phyloP scores from a whole-genome alignment of 2,113 vertebrate genomes.

The Promerops cafer region DNA sequence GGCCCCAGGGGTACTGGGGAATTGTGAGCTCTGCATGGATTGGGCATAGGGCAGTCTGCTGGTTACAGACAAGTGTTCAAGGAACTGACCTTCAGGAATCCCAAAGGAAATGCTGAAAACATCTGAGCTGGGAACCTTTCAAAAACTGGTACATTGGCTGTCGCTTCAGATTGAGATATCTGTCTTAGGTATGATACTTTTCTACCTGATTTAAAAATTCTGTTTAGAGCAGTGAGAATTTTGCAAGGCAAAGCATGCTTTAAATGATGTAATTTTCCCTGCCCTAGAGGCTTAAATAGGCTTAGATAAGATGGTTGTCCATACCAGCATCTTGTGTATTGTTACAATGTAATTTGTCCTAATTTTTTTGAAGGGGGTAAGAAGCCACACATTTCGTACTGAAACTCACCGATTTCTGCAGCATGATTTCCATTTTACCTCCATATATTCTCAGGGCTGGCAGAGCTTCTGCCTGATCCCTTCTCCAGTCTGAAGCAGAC shows the following conservation, averaged over 20 bases:
- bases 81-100: not conserved
- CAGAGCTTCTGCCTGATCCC: not conserved
- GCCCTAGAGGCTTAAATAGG: not conserved
- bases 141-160: not conserved
- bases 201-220: not conserved
- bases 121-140: not conserved
- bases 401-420: not conserved
- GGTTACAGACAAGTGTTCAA: not conserved
- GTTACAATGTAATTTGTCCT: not conserved
- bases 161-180: not conserved
- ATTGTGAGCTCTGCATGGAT: fast-evolving
- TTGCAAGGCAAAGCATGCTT: not conserved
- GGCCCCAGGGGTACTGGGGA: too few species aligned
- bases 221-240: not conserved
- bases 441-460: not conserved
- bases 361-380: not conserved
- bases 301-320: not conserved
- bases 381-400: not conserved
- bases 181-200: not conserved
- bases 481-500: not conserved
- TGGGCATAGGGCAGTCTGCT: not conserved
- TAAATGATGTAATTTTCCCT: not conserved
- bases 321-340: not conserved
- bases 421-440: not conserved
- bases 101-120: not conserved